A percentile compares a stretch with the other conserved stretches of the same genome.
These are phyloP conservation scores for Nymphalis urticae DNA, from an alignment of 2,888 invertebrate species.

Conservation along the genomic window DNA sequence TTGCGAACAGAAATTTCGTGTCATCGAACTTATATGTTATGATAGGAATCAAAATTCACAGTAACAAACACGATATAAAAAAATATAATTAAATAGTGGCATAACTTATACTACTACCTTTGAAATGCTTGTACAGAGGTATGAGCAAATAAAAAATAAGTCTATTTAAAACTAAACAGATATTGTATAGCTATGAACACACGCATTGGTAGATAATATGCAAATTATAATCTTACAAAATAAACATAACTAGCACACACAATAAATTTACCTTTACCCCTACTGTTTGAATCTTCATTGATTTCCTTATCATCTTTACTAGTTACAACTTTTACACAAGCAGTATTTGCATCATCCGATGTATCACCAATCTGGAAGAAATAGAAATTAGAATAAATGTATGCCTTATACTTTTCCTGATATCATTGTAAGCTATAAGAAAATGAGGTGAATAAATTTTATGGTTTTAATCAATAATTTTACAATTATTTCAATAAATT, in stretches of 20 bases:
- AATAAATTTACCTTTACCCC: conserved; percentile 39
- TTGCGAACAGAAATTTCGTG: too few relatives aligned
- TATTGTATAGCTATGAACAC: conserved; percentile 70
- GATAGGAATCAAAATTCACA: too few relatives aligned
- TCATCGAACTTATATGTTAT: too few relatives aligned
- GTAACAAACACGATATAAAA: too few relatives aligned
- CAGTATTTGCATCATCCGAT: conserved; percentile 51
- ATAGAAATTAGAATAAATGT: conserved; percentile 2
- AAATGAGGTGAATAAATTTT: too few relatives aligned
- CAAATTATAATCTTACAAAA: conserved; percentile 25
- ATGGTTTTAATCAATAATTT: too few relatives aligned
- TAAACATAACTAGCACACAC: conserved; percentile 24
- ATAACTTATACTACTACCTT: too few relatives aligned
- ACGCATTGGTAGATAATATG: conserved; percentile 48
- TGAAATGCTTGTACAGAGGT: conserved; percentile 5
- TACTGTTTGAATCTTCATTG: conserved; percentile 21
- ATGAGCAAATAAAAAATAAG: conserved; percentile 1
- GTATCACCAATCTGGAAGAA: conserved; percentile 62
- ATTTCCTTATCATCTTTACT: conserved; percentile 46
- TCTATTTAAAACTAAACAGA: background rate
- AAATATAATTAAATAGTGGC: too few relatives aligned
- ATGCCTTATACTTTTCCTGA: too few relatives aligned
- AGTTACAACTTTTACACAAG: conserved; percentile 64
- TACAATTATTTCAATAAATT: too few relatives aligned
- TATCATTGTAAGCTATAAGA: too few relatives aligned